Evolutionary conservation across 1,140 invertebrate genomes (phyloP).

Genomic region (Penaeus indicus): DNA sequence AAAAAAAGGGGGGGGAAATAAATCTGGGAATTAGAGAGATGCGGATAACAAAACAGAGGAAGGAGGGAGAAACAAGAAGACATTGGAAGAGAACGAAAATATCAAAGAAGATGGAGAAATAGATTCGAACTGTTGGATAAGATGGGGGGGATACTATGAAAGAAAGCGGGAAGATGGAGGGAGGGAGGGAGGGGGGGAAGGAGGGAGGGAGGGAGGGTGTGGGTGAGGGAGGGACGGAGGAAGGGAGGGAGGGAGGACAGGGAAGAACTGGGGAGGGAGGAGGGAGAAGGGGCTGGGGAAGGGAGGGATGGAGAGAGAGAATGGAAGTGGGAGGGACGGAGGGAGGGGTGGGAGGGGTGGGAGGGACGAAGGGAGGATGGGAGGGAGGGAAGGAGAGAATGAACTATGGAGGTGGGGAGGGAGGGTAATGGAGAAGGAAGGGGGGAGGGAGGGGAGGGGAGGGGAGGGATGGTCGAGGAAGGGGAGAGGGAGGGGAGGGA

Average conservation of each 20-base stretch:
- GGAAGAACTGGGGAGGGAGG: neutral
- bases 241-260: neutral
- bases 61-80: too few species aligned
- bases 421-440: neutral
- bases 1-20: too few species aligned
- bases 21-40: too few species aligned
- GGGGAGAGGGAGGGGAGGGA: neutral
- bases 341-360: neutral
- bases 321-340: neutral
- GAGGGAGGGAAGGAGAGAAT: neutral
- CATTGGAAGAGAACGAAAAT: too few species aligned
- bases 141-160: too few species aligned
- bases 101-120: too few species aligned
- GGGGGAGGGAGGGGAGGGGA: neutral
- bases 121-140: too few species aligned
- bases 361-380: neutral
- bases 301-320: neutral
- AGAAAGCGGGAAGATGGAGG: neutral
- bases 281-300: neutral
- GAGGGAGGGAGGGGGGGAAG: neutral
- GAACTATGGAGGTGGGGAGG: neutral
- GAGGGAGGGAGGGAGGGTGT: neutral
- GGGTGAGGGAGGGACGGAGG: neutral
- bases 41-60: too few species aligned
- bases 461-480: neutral